Base-by-base conservation (phyloP, 92 coral and sea anemone species). In the Metridium senile region DNA sequence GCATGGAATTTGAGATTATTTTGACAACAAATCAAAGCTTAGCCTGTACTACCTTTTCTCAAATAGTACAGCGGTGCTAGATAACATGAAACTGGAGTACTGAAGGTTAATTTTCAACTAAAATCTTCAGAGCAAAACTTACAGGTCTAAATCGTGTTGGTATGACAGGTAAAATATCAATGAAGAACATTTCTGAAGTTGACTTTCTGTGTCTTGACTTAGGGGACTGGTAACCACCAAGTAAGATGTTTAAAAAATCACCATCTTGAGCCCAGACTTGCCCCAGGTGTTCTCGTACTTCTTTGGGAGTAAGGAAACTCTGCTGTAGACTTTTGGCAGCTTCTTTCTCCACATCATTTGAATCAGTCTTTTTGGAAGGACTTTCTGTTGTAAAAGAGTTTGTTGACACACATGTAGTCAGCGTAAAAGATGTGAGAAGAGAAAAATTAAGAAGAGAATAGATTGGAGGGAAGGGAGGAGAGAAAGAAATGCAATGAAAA, bases 61-160 rank as follows among this genome's bases (percentile, higher is more conserved):
- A n/a, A n/a, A n/a, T n/a, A n/a, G n/a, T n/a, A n/a, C n/a, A n/a
- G n/a, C n/a, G n/a, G n/a, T n/a, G n/a, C n/a, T n/a, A n/a, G n/a
- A n/a, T n/a, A n/a, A n/a, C n/a, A n/a, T n/a, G n/a, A n/a, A n/a
- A n/a, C n/a, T n/a, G n/a, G n/a, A n/a, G n/a, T n/a, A n/a, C n/a
- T n/a, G n/a, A n/a, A n/a, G n/a, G n/a, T n/a, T n/a, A n/a, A n/a
- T n/a, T n/a, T n/a, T n/a, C n/a, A n/a, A n/a, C n/a, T n/a, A n/a
- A n/a, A n/a, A n/a, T n/a, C n/a, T n/a, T n/a, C n/a, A n/a, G n/a
- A n/a, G n/a, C n/a, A n/a, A 39, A 20, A 64, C 99, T 89, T 83
- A 95, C 99, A 2, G 99, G 99, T 82, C 99, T 82, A 78, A 95
- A 95, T 70, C 96, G 85, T 32, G 99, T 93, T 1, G 99, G 99